Evolutionary conservation across 2,888 invertebrate genomes (phyloP).

Genomic region (Hecatera dysodea): DNA sequence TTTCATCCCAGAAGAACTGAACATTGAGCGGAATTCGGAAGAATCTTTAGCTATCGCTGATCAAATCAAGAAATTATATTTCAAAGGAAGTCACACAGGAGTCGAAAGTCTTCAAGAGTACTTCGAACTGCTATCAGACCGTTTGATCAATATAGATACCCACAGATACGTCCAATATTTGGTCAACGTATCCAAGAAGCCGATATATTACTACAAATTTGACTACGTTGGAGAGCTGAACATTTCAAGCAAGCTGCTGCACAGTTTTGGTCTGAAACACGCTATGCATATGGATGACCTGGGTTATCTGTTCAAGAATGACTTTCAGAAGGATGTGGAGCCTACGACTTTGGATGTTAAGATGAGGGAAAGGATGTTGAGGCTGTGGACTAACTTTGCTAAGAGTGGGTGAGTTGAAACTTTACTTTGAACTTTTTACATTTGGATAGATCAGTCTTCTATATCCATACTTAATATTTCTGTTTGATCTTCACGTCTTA

Average conservation of each 20-base stretch:
- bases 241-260: conserved; percentile 68
- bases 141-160: conserved; percentile 75
- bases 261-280: conserved; percentile 70
- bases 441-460: not conserved
- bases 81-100: conserved; percentile 74
- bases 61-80: conserved; percentile 79
- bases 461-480: not conserved
- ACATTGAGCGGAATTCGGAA: conserved; percentile 77
- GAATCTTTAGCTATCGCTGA: conserved; percentile 78
- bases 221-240: conserved; percentile 85
- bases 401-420: conserved; percentile 83
- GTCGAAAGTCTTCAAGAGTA: conserved; percentile 78
- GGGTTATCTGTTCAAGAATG: conserved; percentile 84
- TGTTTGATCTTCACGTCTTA: too few relatives aligned
- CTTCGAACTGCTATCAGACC: conserved; percentile 80
- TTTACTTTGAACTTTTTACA: not conserved
- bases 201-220: conserved; percentile 85
- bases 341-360: conserved; percentile 81
- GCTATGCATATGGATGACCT: conserved; percentile 84
- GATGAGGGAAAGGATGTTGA: conserved; percentile 84
- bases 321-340: conserved; percentile 77
- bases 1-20: conserved; percentile 80
- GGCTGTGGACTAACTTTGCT: conserved; percentile 88
- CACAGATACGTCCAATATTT: conserved; percentile 83
- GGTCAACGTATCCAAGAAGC: conserved; percentile 79